phyloP scores from a whole-genome alignment of 2,113 vertebrate species.

The Pontoporia blainvillei region DNA sequence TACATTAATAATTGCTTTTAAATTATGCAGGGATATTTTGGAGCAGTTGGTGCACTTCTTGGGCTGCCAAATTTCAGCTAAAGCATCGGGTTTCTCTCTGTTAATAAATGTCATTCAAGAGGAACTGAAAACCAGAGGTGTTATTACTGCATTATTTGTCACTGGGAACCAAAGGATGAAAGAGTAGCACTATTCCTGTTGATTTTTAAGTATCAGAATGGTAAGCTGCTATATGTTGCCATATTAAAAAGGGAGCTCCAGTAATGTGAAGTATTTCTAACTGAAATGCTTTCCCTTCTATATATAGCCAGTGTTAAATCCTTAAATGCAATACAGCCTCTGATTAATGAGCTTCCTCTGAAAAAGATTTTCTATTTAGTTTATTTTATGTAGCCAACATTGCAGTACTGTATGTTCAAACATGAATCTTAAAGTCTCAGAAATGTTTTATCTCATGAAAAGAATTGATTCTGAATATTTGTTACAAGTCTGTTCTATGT shows the following conservation, averaged over 20 bases:
- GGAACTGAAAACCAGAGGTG: constrained; percentile 40
- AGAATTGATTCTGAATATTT: constrained; percentile 49
- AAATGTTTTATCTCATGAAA: constrained; percentile 32
- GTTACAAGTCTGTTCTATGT: constrained; percentile 28
- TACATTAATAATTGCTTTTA: constrained; percentile 34
- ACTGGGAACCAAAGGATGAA: constrained; percentile 73
- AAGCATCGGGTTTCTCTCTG: constrained; percentile 63
- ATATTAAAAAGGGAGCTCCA: constrained; percentile 29
- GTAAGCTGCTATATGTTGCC: constrained; percentile 73
- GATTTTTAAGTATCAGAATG: constrained; percentile 64
- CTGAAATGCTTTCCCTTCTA: constrained; percentile 62
- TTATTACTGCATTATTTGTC: constrained; percentile 52
- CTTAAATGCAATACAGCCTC: constrained; percentile 74
- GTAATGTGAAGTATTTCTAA: constrained; percentile 63
- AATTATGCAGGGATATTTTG: constrained; percentile 85
- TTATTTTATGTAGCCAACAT: constrained; percentile 63
- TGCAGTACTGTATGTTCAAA: constrained; percentile 60
- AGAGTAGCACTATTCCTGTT: constrained; percentile 53
- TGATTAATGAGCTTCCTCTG: constrained; percentile 72
- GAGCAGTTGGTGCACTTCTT: constrained; percentile 88
- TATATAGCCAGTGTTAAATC: constrained; percentile 69
- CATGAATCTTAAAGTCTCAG: constrained; percentile 42
- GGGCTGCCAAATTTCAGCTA: constrained; percentile 88
- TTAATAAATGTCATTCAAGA: constrained; percentile 60
- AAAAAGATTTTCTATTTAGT: constrained; percentile 55